These are phyloP conservation scores for Diadema setosum DNA, from an alignment of 35 echinoderm and acorn worm species.

Conservation along the genomic window DNA sequence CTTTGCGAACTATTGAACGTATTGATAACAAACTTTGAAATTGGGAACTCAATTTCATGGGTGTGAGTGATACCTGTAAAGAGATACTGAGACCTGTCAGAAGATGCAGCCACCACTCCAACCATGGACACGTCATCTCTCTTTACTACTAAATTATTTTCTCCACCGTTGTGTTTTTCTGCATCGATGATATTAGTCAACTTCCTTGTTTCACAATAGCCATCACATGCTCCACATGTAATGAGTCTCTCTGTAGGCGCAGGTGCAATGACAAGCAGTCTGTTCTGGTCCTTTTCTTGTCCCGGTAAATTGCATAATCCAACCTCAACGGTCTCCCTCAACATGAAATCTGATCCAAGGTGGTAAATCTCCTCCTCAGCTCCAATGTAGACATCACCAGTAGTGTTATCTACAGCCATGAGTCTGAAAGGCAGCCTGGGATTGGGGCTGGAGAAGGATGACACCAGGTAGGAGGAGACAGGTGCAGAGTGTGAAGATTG, in stretches of 20 bases:
- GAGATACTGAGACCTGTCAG: neutral
- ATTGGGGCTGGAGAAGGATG: conserved; percentile 7
- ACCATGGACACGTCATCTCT: neutral
- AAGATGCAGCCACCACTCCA: neutral
- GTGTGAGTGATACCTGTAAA: neutral
- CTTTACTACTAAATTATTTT: neutral
- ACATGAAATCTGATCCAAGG: neutral
- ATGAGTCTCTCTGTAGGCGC: neutral
- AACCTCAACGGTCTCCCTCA: neutral
- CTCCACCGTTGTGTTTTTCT: neutral
- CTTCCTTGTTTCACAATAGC: conserved; percentile 9
- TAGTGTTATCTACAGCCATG: neutral
- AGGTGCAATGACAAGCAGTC: conserved; percentile 14
- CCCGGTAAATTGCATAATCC: neutral
- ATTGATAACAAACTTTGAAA: neutral
- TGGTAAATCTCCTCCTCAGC: conserved; percentile 16
- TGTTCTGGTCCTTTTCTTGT: neutral
- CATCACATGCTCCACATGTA: conserved; percentile 29
- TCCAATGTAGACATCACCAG: conserved; percentile 35
- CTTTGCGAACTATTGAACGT: neutral
- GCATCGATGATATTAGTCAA: neutral
- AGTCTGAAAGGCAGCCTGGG: conserved; percentile 5
- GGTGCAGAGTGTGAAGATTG: neutral
- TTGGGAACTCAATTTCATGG: too few relatives aligned
- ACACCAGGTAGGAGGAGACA: neutral